Evolutionary conservation across 2,797 vertebrate species (phyloP).

Genomic region (Thripadectes ignobilis): DNA sequence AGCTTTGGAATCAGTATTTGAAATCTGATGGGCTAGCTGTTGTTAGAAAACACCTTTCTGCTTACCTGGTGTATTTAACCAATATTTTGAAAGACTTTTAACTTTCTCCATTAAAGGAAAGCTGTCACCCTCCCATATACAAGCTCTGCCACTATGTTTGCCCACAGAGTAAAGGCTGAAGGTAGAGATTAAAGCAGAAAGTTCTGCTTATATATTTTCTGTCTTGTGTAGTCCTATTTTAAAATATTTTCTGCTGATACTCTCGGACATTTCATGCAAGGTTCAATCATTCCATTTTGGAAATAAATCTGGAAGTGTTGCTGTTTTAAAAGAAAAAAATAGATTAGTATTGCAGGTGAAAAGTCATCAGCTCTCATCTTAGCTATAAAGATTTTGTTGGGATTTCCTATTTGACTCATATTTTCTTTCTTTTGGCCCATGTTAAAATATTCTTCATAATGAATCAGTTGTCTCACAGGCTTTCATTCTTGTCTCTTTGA

Average conservation of each 20-base stretch:
- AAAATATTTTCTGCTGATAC: not conserved
- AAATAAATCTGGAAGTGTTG: not conserved
- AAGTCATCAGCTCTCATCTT: not conserved
- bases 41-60: not conserved
- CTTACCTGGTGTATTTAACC: not conserved
- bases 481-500: not conserved
- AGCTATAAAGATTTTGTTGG: not conserved
- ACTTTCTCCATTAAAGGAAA: not conserved
- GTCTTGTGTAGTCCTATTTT: not conserved
- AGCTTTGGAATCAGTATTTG: not conserved
- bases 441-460: not conserved
- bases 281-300: not conserved
- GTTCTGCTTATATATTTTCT: not conserved
- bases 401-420: not conserved
- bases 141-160: not conserved
- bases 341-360: not conserved
- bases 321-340: not conserved
- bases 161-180: not conserved
- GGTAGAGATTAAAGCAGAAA: not conserved
- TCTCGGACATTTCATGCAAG: not conserved
- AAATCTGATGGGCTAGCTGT: not conserved
- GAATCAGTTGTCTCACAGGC: rapidly evolving
- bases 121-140: not conserved
- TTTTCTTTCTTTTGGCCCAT: not conserved
- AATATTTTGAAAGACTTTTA: not conserved